A percentile compares a stretch with the other conserved stretches of the same genome.
Evolutionary conservation across 2,888 invertebrate genomes (phyloP).

Genomic region (Ochlodes sylvanus): DNA sequence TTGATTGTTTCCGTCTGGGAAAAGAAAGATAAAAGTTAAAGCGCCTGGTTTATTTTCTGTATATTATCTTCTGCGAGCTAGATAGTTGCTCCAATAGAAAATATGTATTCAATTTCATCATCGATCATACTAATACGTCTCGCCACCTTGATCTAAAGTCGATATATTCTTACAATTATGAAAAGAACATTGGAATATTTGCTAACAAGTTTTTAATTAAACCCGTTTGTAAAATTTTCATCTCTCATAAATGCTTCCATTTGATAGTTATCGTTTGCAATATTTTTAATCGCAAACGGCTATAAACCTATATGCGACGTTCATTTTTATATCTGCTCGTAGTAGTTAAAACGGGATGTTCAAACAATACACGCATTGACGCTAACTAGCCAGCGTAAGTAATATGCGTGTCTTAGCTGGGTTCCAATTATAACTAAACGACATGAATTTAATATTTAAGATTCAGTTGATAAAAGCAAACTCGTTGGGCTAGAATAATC

Average conservation of each 20-base stretch:
- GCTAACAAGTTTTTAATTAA: constrained; percentile 68
- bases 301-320: constrained; percentile 11
- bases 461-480: constrained; percentile 52
- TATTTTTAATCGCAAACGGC: constrained; percentile 27
- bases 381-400: constrained; percentile 59
- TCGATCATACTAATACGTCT: constrained; percentile 69
- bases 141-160: constrained; percentile 73
- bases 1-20: constrained; percentile 37
- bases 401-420: constrained; percentile 55
- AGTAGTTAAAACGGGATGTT: constrained; percentile 37
- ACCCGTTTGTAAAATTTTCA: constrained; percentile 56
- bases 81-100: constrained; percentile 16
- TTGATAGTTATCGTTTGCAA: constrained; percentile 21
- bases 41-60: constrained; percentile 27
- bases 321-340: constrained; percentile 15
- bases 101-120: constrained; percentile 61
- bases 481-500: constrained; percentile 47
- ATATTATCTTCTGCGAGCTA: constrained; percentile 50
- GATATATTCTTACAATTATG: constrained; percentile 76
- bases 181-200: constrained; percentile 60
- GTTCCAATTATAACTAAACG: constrained; percentile 69
- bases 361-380: constrained; percentile 60
- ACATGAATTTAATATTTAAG: constrained; percentile 57
- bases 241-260: constrained; percentile 25
- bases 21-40: constrained; percentile 33